Conservation (phyloP, 2,888 invertebrate genomes). For the Tromatobia lineatoria region DNA sequence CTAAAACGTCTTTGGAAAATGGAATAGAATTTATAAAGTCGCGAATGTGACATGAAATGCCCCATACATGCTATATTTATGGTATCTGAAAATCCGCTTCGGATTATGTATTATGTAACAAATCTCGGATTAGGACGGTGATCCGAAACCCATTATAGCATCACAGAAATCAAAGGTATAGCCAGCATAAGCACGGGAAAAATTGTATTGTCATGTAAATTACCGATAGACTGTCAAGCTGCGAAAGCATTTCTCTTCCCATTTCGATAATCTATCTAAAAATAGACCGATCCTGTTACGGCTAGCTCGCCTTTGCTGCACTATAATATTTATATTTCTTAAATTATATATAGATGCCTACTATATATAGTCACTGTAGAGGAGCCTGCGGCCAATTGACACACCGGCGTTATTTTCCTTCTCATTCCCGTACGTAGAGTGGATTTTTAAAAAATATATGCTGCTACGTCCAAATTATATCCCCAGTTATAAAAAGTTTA, state of each 20-base stretch:
- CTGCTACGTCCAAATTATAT: too few species aligned
- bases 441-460: too few species aligned
- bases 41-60: background rate
- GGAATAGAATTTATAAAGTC: background rate
- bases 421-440: too few species aligned
- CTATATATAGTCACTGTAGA: background rate
- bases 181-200: background rate
- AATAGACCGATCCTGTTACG: conserved; percentile 40
- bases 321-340: background rate
- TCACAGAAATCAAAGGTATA: background rate
- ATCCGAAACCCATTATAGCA: background rate
- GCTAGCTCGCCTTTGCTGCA: background rate
- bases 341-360: background rate
- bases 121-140: conserved; percentile 3
- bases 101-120: background rate
- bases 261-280: conserved; percentile 34
- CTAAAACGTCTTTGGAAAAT: too few species aligned
- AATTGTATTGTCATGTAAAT: conserved; percentile 27
- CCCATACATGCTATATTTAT: background rate
- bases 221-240: conserved; percentile 10
- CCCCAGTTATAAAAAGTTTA: too few species aligned
- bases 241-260: conserved; percentile 1
- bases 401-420: too few species aligned
- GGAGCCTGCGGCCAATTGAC: too few species aligned
- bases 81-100: background rate